Evolutionary conservation across 1,140 invertebrate species (phyloP), one percentile per base, ranked within the genome.

Genomic region (Armadillidium nasatum): DNA sequence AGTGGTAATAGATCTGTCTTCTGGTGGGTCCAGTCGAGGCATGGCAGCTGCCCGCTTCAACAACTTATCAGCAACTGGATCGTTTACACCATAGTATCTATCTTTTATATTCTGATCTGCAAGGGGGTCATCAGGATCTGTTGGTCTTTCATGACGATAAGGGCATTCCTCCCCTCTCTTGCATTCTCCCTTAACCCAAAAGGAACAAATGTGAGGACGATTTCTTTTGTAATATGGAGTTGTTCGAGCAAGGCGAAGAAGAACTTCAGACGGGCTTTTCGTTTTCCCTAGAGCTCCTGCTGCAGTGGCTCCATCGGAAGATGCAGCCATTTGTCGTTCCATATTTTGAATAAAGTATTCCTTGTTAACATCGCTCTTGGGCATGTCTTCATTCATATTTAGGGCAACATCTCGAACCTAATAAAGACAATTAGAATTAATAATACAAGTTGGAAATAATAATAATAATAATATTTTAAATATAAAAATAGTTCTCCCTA

Each of bases 141-240:
- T 98, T 2, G 98, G 98, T 83, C 98, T 98, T 84, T 99, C 98
- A 83, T 99, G 98, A 22, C 98, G 89, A 85, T 99, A 99, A 0
- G 98, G 98, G 87, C 98, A 99, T 84, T 99, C 98, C 87, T 99
- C 97, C 15, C 98, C 98, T 85, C 98, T 88, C 83, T 97, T 93
- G 85, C 98, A 99, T 85, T 99, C 97, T 0, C 97, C 98, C 87
- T 99, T 99, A 0, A 99, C 97, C 95, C 97, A 99, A 85, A 99
- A 99, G 0, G 96, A 99, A 85, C 98, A 99, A 68, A 99, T 98
- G 85, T 99, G 98, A 0, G 98, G 97, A 81, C 96, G 88, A 84
- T 99, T 99, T 71, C 98, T 87, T 83, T 99, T 99, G 83, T 99
- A 99, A 85, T 99, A 99, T 0, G 98, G 98, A 54, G 95, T 94